Evolutionary conservation across 1,140 invertebrate species (phyloP).

Genomic region (Zaprionus gabonicus): DNA sequence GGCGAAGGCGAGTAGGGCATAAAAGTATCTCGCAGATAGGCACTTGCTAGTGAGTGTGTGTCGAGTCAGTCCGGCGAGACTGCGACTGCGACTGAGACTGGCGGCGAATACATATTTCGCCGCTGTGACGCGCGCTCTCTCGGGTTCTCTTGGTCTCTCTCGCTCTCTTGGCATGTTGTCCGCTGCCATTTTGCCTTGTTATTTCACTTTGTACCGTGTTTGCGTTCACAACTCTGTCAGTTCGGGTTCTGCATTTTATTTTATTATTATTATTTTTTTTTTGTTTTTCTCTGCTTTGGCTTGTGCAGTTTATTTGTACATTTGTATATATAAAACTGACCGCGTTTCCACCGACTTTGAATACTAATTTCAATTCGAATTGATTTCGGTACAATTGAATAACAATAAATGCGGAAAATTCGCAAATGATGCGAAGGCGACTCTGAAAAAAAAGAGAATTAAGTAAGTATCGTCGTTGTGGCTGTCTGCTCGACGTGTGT

Average conservation of each 20-base stretch:
- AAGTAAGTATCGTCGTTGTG: constrained; percentile 72
- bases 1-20: constrained; percentile 22
- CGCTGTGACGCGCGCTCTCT: constrained; percentile 52
- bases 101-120: constrained; percentile 60
- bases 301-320: constrained; percentile 58
- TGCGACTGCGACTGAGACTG: not conserved
- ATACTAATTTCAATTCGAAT: constrained; percentile 35
- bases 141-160: constrained; percentile 44
- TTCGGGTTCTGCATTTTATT: constrained; percentile 82
- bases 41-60: constrained; percentile 29
- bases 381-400: constrained; percentile 53
- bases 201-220: constrained; percentile 81
- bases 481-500: constrained; percentile 54
- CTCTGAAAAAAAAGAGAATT: constrained; percentile 70
- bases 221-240: constrained; percentile 78
- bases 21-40: constrained; percentile 38
- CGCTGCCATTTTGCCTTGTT: constrained; percentile 74
- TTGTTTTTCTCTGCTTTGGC: constrained; percentile 73
- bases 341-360: constrained; percentile 45
- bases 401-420: constrained; percentile 75
- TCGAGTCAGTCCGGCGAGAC: constrained; percentile 29
- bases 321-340: constrained; percentile 53
- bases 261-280: constrained; percentile 82
- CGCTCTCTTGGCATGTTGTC: constrained; percentile 48
- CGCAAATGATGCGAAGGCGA: constrained; percentile 71